Evolutionary conservation across 2,888 invertebrate species (phyloP).

Genomic region (Mamestra brassicae): DNA sequence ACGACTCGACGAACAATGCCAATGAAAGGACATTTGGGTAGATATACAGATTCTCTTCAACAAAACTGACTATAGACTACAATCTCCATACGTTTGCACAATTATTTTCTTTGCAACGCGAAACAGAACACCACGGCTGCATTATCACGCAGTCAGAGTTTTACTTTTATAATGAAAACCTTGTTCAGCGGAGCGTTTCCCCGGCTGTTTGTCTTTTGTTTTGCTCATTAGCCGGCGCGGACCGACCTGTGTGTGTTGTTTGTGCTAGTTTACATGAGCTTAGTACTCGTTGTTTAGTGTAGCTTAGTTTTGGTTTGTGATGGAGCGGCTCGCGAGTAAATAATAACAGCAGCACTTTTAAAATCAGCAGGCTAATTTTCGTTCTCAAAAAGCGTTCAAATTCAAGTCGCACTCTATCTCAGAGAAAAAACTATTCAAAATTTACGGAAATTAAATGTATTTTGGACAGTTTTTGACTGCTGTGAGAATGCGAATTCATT

Average conservation of each 20-base stretch:
- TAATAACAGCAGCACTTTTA: too few relatives aligned
- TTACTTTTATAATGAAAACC: slow-evolving; percentile 41
- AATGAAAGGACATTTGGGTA: too few relatives aligned
- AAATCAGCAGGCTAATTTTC: too few relatives aligned
- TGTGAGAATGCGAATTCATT: too few relatives aligned
- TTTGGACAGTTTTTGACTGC: too few relatives aligned
- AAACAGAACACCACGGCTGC: slow-evolving; percentile 1
- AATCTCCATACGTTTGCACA: background rate
- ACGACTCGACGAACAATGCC: too few relatives aligned
- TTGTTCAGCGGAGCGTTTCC: background rate
- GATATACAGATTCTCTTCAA: too few relatives aligned
- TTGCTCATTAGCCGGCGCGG: slow-evolving; percentile 29
- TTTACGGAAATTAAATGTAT: too few relatives aligned
- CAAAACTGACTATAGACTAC: background rate
- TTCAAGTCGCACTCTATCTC: too few relatives aligned
- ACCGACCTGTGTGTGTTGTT: slow-evolving; percentile 2
- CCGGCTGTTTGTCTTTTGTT: slow-evolving; percentile 29
- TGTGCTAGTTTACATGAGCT: background rate
- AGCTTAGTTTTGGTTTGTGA: background rate
- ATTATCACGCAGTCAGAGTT: slow-evolving; percentile 24
- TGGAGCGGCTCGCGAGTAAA: too few relatives aligned
- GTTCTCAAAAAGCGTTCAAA: too few relatives aligned
- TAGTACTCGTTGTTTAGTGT: background rate
- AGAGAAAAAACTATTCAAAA: too few relatives aligned
- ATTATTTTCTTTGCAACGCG: background rate